Evolutionary conservation across 2,113 vertebrate species (phyloP).

Genomic region (Riparia riparia): DNA sequence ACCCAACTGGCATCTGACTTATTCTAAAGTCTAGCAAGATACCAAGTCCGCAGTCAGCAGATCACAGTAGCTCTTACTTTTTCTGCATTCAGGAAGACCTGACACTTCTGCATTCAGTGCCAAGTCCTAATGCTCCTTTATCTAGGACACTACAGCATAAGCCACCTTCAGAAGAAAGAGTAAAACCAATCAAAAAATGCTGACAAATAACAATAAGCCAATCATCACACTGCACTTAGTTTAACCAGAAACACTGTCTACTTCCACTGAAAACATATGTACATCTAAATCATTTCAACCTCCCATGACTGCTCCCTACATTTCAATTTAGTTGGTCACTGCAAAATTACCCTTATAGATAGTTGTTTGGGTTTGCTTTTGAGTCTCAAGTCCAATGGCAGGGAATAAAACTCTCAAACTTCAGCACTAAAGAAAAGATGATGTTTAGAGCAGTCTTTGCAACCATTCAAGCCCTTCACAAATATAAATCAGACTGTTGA

Average conservation of each 20-base stretch:
- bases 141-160: neutral
- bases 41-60: neutral
- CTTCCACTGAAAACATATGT: neutral
- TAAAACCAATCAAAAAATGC: neutral
- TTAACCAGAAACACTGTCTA: neutral
- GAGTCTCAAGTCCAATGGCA: neutral
- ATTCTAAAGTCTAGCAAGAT: neutral
- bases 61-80: neutral
- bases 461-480: neutral
- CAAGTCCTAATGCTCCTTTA: neutral
- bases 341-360: rapidly evolving
- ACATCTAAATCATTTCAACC: neutral
- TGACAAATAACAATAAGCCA: neutral
- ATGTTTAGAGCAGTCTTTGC: neutral
- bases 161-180: neutral
- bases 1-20: neutral
- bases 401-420: neutral
- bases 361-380: neutral
- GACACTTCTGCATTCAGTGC: neutral
- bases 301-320: neutral
- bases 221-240: neutral
- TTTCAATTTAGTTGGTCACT: neutral
- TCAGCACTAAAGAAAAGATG: neutral
- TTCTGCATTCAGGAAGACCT: rapidly evolving
- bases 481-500: neutral